These are phyloP conservation scores for Zaprionus taronus DNA, from an alignment of 1,140 invertebrate species.

Conservation along the genomic window DNA sequence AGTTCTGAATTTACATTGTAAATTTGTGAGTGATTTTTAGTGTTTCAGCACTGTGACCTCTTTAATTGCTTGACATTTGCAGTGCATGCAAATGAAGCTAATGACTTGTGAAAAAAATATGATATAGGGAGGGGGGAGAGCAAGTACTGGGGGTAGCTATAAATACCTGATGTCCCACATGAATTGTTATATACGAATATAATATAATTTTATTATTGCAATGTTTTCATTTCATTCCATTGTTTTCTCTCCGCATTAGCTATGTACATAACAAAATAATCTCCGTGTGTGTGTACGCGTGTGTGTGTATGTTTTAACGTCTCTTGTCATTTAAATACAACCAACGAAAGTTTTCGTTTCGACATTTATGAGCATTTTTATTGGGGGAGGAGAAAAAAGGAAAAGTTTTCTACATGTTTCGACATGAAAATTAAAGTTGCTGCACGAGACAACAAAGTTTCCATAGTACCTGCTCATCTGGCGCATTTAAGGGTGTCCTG, in stretches of 20 bases:
- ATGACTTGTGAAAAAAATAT: slow-evolving; percentile 46
- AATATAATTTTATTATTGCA: neutral
- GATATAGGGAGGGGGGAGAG: neutral
- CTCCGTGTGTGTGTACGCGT: neutral
- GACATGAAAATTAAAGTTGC: slow-evolving; percentile 37
- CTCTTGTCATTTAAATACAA: slow-evolving; percentile 37
- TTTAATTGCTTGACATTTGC: slow-evolving; percentile 50
- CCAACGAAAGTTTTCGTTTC: slow-evolving; percentile 51
- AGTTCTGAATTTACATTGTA: slow-evolving; percentile 61
- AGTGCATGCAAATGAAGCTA: slow-evolving; percentile 43
- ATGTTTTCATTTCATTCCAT: slow-evolving; percentile 11
- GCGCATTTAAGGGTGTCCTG: slow-evolving; percentile 21
- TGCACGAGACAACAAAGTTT: neutral
- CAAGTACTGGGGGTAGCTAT: neutral
- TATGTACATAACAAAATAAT: slow-evolving; percentile 12
- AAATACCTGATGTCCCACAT: neutral
- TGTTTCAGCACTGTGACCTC: slow-evolving; percentile 2
- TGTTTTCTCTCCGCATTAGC: slow-evolving; percentile 28
- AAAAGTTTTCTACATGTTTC: slow-evolving; percentile 32
- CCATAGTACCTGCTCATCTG: neutral
- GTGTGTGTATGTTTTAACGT: slow-evolving; percentile 15
- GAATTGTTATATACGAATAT: neutral
- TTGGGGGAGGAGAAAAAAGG: neutral
- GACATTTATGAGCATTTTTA: slow-evolving; percentile 59
- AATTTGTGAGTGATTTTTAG: slow-evolving; percentile 63